phyloP scores from a whole-genome alignment of 37 sponge, comb jelly and placozoan genomes.

The Chondrosia reniformis region DNA sequence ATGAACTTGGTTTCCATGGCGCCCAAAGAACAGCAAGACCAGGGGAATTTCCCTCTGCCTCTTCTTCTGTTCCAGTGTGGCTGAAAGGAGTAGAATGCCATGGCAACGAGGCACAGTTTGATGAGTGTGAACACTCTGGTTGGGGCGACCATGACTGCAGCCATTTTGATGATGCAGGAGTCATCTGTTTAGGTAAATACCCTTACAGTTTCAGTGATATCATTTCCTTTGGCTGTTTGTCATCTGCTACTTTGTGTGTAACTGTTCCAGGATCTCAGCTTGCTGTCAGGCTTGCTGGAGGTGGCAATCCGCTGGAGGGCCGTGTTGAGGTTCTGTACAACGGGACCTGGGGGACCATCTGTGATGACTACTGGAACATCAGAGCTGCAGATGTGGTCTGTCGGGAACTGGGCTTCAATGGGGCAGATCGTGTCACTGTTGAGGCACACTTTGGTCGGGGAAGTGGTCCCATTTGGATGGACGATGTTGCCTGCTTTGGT shows the following conservation, averaged over 20 bases:
- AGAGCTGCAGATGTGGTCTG: background rate
- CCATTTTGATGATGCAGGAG: constrained; percentile 35
- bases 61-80: constrained; percentile 20
- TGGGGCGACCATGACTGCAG: constrained; percentile 34
- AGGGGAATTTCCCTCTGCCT: constrained; percentile 30
- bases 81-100: constrained; percentile 28
- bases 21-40: background rate
- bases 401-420: background rate
- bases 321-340: constrained; percentile 1
- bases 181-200: constrained; percentile 4
- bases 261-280: background rate
- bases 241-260: background rate
- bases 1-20: constrained; percentile 51
- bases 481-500: constrained; percentile 3
- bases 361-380: background rate
- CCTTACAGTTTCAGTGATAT: background rate
- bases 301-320: background rate
- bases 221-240: background rate
- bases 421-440: too few relatives aligned
- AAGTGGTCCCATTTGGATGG: constrained; percentile 19
- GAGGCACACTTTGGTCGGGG: constrained; percentile 11
- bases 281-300: background rate
- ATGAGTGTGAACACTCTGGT: constrained; percentile 21
- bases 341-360: background rate
- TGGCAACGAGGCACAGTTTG: constrained; percentile 16